Evolutionary conservation across 2,888 invertebrate species (phyloP).

Genomic region (Baronia brevicornis): DNA sequence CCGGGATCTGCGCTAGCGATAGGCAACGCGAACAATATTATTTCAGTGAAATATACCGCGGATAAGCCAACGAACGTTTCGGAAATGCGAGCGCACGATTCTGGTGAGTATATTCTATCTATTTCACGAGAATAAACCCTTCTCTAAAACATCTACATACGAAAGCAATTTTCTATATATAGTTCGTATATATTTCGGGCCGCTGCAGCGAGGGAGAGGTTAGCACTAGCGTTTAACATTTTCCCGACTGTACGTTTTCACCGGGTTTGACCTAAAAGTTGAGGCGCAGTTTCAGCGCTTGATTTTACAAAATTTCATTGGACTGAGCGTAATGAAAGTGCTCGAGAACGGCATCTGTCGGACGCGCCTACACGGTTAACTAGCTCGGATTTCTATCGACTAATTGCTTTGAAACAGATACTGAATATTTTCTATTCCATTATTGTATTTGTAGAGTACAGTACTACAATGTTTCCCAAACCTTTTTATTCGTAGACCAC

Average conservation of each 20-base stretch:
- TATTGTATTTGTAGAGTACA: too few species aligned
- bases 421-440: too few species aligned
- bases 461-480: too few species aligned
- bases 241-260: conserved; percentile 24
- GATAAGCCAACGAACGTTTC: conserved; percentile 47
- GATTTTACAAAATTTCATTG: conserved; percentile 26
- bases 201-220: conserved; percentile 46
- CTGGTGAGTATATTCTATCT: conserved; percentile 50
- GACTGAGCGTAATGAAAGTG: conserved; percentile 43
- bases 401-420: conserved; percentile 35
- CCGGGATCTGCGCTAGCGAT: conserved; percentile 70
- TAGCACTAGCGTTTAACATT: conserved; percentile 45
- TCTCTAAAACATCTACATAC: conserved; percentile 16
- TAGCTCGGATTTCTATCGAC: conserved; percentile 32
- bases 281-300: conserved; percentile 17
- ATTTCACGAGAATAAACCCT: conserved; percentile 10
- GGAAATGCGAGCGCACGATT: conserved; percentile 64
- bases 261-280: conserved; percentile 20
- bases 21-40: conserved; percentile 51
- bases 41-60: conserved; percentile 63
- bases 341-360: conserved; percentile 27
- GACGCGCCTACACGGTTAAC: conserved; percentile 25
- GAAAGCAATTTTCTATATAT: conserved; percentile 39
- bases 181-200: conserved; percentile 56
- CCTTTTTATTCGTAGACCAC: too few species aligned